Evolutionary conservation across 2,113 vertebrate genomes (phyloP), one percentile per base, ranked within the genome.

Genomic region (Lichenostomus cassidix): DNA sequence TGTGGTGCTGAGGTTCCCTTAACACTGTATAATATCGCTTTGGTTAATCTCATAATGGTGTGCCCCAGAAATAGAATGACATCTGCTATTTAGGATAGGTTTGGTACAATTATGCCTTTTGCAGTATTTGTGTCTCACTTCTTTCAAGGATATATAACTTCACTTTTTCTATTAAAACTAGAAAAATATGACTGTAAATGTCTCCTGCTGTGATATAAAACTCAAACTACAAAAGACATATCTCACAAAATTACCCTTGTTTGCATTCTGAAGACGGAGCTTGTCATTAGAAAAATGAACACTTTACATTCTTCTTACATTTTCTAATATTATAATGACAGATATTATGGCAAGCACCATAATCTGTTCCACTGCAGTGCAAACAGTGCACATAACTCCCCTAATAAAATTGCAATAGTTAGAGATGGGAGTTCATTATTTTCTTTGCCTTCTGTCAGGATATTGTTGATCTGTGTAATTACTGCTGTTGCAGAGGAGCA

Each of bases 281-380:
- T 67, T 95, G 90, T 81, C 74, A 87, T 70, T 85, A 92, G 29
- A 70, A 87, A 94, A 75, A 92, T 31, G 88, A 95, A 92, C 35
- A 33, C 14, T 91, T 87, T 15, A 73, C 69, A 79, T 69, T 87
- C 62, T 81, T 94, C 74, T 58, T 63, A 55, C 23, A 59, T 89
- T 95, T 95, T 94, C 73, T 77, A 94, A 70, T 92, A 90, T 81
- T 79, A 41, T 77, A 85, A 91, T 63, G 85, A 92, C 71, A 93
- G 82, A 56, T 88, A 95, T n/a, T 80, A 93, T 22, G 31, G 85
- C 59, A 96, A 80, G 71, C 39, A 76, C 28, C 55, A 83, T 44
- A 77, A 95, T 88, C 79, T 91, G 63, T 86, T 94, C 81, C 25
- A 77, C 81, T 69, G 84, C 74, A 82, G 46, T 73, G 50, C 55